phyloP scores from a whole-genome alignment of 2,113 vertebrate genomes.

The Campylomormyrus tamandua region DNA sequence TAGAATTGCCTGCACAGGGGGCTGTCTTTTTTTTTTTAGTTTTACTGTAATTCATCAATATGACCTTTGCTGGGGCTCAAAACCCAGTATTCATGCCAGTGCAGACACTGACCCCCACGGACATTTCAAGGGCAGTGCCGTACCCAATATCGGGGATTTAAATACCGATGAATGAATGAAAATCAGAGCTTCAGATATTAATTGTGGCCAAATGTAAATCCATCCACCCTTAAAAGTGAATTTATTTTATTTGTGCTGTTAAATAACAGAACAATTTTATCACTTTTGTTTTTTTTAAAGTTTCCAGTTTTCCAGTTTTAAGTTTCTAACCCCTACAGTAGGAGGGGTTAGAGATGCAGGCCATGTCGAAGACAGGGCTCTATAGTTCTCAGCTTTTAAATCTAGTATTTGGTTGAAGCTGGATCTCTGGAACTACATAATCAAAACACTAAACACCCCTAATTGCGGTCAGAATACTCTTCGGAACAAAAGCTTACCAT shows the following conservation, averaged over 20 bases:
- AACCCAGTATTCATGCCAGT: neutral
- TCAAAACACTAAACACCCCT: neutral
- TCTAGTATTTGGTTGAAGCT: neutral
- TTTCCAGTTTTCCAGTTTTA: neutral
- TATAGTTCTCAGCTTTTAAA: neutral
- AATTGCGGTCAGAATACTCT: neutral
- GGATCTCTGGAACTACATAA: neutral
- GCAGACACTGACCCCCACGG: neutral
- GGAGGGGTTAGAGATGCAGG: neutral
- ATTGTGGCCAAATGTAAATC: neutral
- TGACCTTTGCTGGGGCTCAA: neutral
- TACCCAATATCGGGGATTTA: neutral
- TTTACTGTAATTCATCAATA: neutral
- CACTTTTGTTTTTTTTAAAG: neutral
- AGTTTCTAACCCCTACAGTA: neutral
- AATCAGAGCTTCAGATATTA: neutral
- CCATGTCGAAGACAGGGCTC: neutral
- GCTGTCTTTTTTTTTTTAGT: neutral
- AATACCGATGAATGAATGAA: neutral
- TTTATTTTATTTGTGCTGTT: neutral
- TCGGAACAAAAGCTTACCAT: too few relatives aligned
- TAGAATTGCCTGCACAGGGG: neutral
- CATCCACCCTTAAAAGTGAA: neutral
- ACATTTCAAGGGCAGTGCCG: neutral
- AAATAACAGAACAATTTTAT: conserved; percentile 9